Evolutionary conservation across 1,140 invertebrate species (phyloP).

Genomic region (Delia radicum): DNA sequence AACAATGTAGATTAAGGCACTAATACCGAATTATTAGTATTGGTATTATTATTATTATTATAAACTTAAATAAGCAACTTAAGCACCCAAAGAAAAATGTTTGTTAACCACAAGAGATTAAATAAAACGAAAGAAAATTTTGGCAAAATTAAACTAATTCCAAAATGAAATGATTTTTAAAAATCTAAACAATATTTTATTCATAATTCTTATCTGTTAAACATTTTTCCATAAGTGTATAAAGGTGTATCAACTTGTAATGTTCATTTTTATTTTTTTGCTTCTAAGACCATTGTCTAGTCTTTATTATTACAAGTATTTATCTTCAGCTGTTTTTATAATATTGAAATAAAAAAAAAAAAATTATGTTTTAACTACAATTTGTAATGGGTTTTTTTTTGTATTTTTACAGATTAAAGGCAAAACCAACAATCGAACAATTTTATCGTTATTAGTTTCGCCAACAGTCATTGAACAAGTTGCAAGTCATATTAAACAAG

Average conservation of each 20-base stretch:
- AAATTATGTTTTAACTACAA: neutral
- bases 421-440: constrained; percentile 55
- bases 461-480: constrained; percentile 52
- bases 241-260: neutral
- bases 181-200: too few species aligned
- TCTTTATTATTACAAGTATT: neutral
- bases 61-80: neutral
- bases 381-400: constrained; percentile 24
- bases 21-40: neutral
- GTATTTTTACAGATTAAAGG: constrained; percentile 52
- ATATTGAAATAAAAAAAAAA: too few species aligned
- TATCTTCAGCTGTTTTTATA: neutral
- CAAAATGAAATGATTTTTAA: too few species aligned
- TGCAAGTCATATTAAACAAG: constrained; percentile 41
- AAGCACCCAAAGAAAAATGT: neutral
- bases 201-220: too few species aligned
- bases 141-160: neutral
- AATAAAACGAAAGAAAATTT: neutral
- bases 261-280: neutral
- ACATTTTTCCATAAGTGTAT: too few species aligned
- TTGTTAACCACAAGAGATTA: neutral
- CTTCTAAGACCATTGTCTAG: too few species aligned
- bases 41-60: neutral
- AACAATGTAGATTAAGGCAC: neutral
- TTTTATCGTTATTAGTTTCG: constrained; percentile 56